Evolutionary conservation across 2,113 vertebrate genomes (phyloP), one percentile per base, ranked within the genome.

Genomic region (Nymphicus hollandicus): DNA sequence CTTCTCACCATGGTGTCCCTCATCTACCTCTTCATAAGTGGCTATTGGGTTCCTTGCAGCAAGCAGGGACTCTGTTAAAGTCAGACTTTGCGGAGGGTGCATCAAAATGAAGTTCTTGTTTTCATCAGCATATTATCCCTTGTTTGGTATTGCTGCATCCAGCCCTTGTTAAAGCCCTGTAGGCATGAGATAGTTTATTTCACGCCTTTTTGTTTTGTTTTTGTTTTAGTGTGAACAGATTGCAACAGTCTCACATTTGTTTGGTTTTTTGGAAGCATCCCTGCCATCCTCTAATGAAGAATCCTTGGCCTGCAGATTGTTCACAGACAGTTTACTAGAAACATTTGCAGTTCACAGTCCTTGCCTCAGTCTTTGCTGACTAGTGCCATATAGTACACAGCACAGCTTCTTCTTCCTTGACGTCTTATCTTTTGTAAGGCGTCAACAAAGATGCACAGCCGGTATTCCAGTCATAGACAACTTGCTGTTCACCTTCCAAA

Each of bases 211-310:
- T 84, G 17, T 55, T 70, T 81, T 65, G 46, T 14, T 88, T 90
- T 70, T 91, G 68, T 46, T 84, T 74, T 13, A 11, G 31, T 89
- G 77, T 23, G 53, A 96, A 91, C 91, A 96, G 71, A 92, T 87
- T 89, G 78, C 7, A 27, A 23, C 22, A 47, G 78, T 53, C 64
- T 80, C 91, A 16, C n/a, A 49, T 39, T 95, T 56, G 73, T 73
- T 74, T 88, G 69, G 85, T 93, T 87, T 89, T 69, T 85, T 68
- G 68, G 90, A 88, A 95, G 79, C 49, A 39, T 65, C 88, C 61
- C 71, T 2, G 9, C 56, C n/a, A 52, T 43, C 53, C 31, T 82
- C 53, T 86, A 28, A 88, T 70, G 79, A 70, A 72, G 70, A 65
- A 86, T 53, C 76, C 46, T 73, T 81, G 70, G 52, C 65, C 81